Evolutionary conservation across 2,797 vertebrate species (phyloP), one percentile per base, ranked within the genome.

Genomic region (Enteromius afrohamiltoni): DNA sequence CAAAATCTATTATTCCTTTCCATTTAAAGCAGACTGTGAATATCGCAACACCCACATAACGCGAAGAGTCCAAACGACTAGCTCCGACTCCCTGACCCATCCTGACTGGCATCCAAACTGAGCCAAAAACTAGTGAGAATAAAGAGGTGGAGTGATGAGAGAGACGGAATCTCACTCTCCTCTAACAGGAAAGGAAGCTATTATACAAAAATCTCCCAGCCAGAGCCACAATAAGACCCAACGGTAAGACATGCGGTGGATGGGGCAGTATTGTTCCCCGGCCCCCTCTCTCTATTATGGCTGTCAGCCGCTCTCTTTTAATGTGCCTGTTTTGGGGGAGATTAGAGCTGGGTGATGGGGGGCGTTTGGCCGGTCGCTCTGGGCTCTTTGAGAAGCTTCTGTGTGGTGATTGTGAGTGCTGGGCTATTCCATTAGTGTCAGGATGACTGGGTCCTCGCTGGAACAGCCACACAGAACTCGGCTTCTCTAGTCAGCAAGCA

Each of bases 281-380:
- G 34, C 64, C 49, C 34, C 4, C 49, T 76, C 60, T 76, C 79
- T 84, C 73, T 45, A 64, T 86, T 86, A 65, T 69, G 70, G 51
- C 71, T 85, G 85, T 86, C 85, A 85, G 55, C 49, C 19, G 64
- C 10, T 60, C 79, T 58, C 70, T 80, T 77, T 87, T 65, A 83
- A 58, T 78, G 73, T 84, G 86, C 64, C 71, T 79, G 85, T 86
- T 89, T 51, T 69, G 75, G 42, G 71, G 68, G 69, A 84, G 81
- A 82, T 85, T 86, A 87, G 74, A 47, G 78, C 26, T 17, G 60
- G 51, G 67, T 62, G 73, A 77, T 64, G 69, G 74, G 53, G 60
- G 79, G 65, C 9, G 10, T 69, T 77, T 83, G 73, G 81, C 62
- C 34, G 37, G 47, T 64, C 34, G 3, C 77, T 26, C 49, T 31